Conservation (phyloP, 1,140 invertebrate species). For the Polypedilum pembai region DNA sequence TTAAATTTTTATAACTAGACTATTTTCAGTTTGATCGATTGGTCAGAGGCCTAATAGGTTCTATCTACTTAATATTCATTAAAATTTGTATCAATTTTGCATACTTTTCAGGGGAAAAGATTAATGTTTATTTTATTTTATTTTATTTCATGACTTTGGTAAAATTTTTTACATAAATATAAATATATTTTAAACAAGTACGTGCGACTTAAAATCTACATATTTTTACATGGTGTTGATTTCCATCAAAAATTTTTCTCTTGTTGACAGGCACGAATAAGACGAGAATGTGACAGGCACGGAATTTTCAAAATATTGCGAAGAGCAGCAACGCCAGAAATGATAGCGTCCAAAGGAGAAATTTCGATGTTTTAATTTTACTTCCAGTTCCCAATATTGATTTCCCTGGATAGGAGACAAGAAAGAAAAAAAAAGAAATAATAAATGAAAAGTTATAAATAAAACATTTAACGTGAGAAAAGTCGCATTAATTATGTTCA, state of each 20-base stretch:
- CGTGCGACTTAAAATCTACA: neutral
- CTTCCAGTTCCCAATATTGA: neutral
- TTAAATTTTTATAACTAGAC: too few species aligned
- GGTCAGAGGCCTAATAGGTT: too few species aligned
- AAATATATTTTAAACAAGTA: neutral
- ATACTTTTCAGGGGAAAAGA: too few species aligned
- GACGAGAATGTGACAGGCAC: neutral
- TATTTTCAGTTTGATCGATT: too few species aligned
- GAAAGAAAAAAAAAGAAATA: neutral
- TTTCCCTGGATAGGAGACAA: neutral
- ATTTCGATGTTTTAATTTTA: neutral
- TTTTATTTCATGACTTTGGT: neutral
- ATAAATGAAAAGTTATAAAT: neutral
- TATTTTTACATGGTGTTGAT: too few species aligned
- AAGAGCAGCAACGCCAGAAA: neutral
- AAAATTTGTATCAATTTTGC: too few species aligned
- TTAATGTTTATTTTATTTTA: neutral
- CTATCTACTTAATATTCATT: too few species aligned
- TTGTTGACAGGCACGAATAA: slow-evolving; percentile 3
- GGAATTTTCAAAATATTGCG: neutral
- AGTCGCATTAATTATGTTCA: neutral
- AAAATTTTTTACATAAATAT: neutral
- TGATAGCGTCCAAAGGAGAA: neutral
- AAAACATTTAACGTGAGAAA: neutral
- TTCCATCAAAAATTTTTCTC: too few species aligned